phyloP scores from a whole-genome alignment of 2,888 invertebrate species.

The Drosophila paramelanica region DNA sequence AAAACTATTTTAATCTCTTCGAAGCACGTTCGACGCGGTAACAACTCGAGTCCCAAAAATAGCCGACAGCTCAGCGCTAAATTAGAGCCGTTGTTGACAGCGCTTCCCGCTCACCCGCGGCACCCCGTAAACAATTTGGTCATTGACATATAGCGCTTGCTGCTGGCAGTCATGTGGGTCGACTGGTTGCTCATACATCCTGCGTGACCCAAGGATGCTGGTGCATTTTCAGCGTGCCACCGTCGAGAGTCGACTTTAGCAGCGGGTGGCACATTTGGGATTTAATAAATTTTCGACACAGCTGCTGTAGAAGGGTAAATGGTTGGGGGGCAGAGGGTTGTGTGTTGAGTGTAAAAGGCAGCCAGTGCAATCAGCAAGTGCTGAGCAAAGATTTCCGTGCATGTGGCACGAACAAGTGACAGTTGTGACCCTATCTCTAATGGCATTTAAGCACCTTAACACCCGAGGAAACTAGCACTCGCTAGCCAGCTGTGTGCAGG shows the following conservation, averaged over 20 bases:
- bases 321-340: background rate
- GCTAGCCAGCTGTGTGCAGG: constrained; percentile 2
- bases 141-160: constrained; percentile 45
- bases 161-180: constrained; percentile 19
- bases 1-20: background rate
- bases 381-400: constrained; percentile 16
- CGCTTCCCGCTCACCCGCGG: constrained; percentile 9
- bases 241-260: constrained; percentile 25
- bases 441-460: constrained; percentile 33
- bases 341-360: no score
- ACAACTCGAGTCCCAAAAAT: background rate
- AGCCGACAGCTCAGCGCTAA: background rate
- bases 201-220: constrained; percentile 22
- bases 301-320: constrained; percentile 2
- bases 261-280: constrained; percentile 10
- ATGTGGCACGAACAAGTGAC: constrained; percentile 9
- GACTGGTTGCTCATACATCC: constrained; percentile 15
- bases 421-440: constrained; percentile 1
- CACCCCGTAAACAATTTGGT: constrained; percentile 41
- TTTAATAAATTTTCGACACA: constrained; percentile 42
- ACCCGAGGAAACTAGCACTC: constrained; percentile 20
- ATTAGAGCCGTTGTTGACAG: constrained; percentile 2
- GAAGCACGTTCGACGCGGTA: background rate
- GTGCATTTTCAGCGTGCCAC: constrained; percentile 36
- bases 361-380: constrained; percentile 40